These are phyloP conservation scores for Ormia ochracea DNA, from an alignment of 2,888 invertebrate species.

Conservation along the genomic window DNA sequence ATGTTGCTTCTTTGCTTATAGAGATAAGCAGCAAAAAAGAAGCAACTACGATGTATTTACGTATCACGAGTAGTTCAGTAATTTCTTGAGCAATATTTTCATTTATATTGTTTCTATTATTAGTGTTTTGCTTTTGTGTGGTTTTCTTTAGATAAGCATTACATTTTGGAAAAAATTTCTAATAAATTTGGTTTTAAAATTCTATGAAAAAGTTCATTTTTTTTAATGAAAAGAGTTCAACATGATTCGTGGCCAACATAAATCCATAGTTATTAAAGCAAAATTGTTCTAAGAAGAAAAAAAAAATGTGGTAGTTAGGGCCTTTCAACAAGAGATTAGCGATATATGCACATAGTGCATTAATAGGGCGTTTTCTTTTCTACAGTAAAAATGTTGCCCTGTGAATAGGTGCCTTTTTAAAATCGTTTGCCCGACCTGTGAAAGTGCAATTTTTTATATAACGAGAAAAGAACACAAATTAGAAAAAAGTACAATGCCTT, in stretches of 20 bases:
- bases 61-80: not conserved
- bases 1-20: conserved; percentile 8
- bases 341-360: too few relatives aligned
- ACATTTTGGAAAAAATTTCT: not conserved
- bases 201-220: not conserved
- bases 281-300: too few relatives aligned
- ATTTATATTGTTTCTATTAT: not conserved
- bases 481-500: too few relatives aligned
- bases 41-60: not conserved
- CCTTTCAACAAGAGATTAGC: too few relatives aligned
- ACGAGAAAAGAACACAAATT: too few relatives aligned
- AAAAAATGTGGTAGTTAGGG: too few relatives aligned
- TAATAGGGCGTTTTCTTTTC: too few relatives aligned
- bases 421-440: too few relatives aligned
- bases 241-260: not conserved
- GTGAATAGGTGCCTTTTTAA: too few relatives aligned
- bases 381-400: too few relatives aligned
- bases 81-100: not conserved
- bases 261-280: too few relatives aligned
- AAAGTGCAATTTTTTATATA: too few relatives aligned
- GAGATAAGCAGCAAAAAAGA: conserved; percentile 7
- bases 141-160: not conserved
- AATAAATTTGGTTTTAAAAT: not conserved
- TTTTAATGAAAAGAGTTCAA: not conserved
- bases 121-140: not conserved